Evolutionary conservation across 2,888 invertebrate species (phyloP), one percentile per base, ranked within the genome.

Genomic region (Artemia sinica): DNA sequence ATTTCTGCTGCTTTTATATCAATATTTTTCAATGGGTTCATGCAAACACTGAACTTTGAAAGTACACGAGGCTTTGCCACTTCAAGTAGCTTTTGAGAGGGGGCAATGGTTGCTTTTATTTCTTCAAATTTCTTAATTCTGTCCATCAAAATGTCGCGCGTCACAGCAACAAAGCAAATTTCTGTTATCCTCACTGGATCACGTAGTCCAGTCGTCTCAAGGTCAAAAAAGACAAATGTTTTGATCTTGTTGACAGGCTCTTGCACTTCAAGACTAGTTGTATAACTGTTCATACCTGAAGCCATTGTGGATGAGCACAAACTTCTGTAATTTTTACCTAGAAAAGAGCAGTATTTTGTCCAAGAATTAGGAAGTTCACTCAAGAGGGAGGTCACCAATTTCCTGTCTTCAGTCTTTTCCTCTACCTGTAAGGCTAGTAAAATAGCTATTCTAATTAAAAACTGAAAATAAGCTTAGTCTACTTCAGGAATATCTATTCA

Each of bases 151-250:
- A 58, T 58, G 9, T 58, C 58, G 10, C 58, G 58, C 8, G n/a
- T n/a, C n/a, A 58, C 58, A 14, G 58, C 58, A 58, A 58, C 58
- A 58, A 58, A 8, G n/a, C 14, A 58, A 9, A 58, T 58, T 58
- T 58, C 58, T 1, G 58, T 58, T 14, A 58, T 58, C 18, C 18
- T 58, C 10, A 14, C 18, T 58, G 58, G 58, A 8, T 58, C 58
- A n/a, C 18, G n/a, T 18, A 58, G 58, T 58, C 58, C 58, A 8
- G 58, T 58, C n/a, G 58, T 58, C 58, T 58, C 58, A 14, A 58
- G n/a, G 10, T 58, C 58, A 58, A 58, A 58, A 9, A 58, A 58
- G 58, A 18, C 58, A 58, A 58, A 58, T 14, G 58, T 58, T 58
- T 18, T 58, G 10, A 58, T 18, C 10, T 58, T 8, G 8, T 58